Conservation (phyloP, 2,113 vertebrate genomes). For the Maccullochella peelii region DNA sequence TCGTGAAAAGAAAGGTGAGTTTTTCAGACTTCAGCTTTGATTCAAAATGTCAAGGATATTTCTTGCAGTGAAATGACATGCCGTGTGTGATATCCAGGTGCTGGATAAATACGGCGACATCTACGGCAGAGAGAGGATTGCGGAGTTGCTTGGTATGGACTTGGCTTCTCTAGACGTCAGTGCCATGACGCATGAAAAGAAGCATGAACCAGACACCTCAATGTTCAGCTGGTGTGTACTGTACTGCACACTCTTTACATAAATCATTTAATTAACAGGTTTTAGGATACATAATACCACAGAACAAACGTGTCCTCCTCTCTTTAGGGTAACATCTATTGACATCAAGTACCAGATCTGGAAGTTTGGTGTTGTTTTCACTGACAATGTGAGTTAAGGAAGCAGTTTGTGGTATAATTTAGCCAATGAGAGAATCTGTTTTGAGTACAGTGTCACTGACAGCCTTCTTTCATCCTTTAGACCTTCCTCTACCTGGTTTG, state of each 20-base stretch:
- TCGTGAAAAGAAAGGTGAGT: slow-evolving; percentile 94
- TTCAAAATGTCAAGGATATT: not conserved
- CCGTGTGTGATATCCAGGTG: slow-evolving; percentile 81
- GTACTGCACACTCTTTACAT: rapidly evolving
- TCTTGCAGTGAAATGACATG: not conserved
- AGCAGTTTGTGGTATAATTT: not conserved
- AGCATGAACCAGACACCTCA: slow-evolving; percentile 85
- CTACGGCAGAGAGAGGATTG: slow-evolving; percentile 93
- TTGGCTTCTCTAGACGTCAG: slow-evolving; percentile 91
- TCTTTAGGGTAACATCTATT: slow-evolving; percentile 89
- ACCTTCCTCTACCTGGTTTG: slow-evolving; percentile 89
- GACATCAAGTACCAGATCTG: slow-evolving; percentile 96
- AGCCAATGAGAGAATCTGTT: not conserved
- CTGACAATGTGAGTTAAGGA: slow-evolving; percentile 89
- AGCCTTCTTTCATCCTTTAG: slow-evolving; percentile 25
- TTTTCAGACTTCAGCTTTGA: not conserved
- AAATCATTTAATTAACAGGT: rapidly evolving
- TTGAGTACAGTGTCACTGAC: not conserved
- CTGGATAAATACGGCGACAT: slow-evolving; percentile 95
- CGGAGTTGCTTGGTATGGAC: slow-evolving; percentile 93
- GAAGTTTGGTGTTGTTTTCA: slow-evolving; percentile 95
- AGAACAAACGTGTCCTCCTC: not conserved
- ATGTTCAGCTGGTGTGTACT: slow-evolving; percentile 87
- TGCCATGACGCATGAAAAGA: slow-evolving; percentile 88
- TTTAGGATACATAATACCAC: not conserved